These are phyloP conservation scores for Lissocephala sabroskyi DNA, from an alignment of 2,888 invertebrate genomes.

Conservation along the genomic window DNA sequence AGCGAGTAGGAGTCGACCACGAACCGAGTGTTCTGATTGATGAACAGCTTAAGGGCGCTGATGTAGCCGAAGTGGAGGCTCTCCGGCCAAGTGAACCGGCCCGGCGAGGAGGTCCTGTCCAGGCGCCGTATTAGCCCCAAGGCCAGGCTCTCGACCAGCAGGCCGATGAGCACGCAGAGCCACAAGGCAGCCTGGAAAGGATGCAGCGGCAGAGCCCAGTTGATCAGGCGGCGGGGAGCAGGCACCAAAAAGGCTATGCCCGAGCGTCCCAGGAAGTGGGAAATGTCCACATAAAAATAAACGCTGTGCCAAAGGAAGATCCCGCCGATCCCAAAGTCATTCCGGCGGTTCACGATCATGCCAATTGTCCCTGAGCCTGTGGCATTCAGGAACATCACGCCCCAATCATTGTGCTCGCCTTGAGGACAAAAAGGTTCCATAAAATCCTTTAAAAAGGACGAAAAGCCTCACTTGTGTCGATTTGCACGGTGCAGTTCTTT, in stretches of 20 bases:
- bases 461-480: slow-evolving; percentile 52
- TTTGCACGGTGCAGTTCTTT: slow-evolving; percentile 72
- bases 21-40: slow-evolving; percentile 58
- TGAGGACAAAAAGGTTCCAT: no score
- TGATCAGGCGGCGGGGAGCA: slow-evolving; percentile 76
- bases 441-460: not conserved
- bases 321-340: slow-evolving; percentile 72
- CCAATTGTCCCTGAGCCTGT: slow-evolving; percentile 79
- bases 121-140: slow-evolving; percentile 47
- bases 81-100: slow-evolving; percentile 20
- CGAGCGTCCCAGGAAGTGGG: slow-evolving; percentile 76
- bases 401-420: slow-evolving; percentile 75
- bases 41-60: slow-evolving; percentile 56
- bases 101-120: slow-evolving; percentile 20
- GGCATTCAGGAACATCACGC: slow-evolving; percentile 77
- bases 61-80: slow-evolving; percentile 51
- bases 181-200: slow-evolving; percentile 77
- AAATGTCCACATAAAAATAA: slow-evolving; percentile 77
- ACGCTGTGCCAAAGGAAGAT: slow-evolving; percentile 62
- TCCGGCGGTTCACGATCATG: slow-evolving; percentile 76
- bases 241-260: slow-evolving; percentile 80
- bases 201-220: slow-evolving; percentile 77
- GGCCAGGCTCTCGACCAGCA: slow-evolving; percentile 73
- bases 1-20: slow-evolving; percentile 45
- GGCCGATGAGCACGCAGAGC: slow-evolving; percentile 74